Conservation (phyloP, 30 jellyfish, hydroid and myxozoan genomes). For the Chironex yamaguchii region DNA sequence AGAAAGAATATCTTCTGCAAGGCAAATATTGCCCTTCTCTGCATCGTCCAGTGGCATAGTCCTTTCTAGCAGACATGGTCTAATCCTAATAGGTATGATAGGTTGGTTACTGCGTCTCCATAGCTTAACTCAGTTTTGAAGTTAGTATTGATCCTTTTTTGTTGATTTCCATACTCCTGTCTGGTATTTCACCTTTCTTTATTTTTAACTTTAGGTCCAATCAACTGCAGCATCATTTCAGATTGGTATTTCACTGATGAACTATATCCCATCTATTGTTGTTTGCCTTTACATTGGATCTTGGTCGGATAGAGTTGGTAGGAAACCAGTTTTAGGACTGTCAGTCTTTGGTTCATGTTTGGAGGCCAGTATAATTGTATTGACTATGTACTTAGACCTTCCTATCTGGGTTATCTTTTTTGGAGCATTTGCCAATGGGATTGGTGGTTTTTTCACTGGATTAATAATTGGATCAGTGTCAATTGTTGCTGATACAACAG, state of each 20-base stretch:
- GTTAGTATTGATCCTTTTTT: too few relatives aligned
- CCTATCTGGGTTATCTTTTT: constrained; percentile 64
- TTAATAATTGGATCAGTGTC: constrained; percentile 62
- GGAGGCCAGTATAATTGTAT: constrained; percentile 30
- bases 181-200: too few relatives aligned
- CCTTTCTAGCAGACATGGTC: too few relatives aligned
- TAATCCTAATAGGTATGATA: too few relatives aligned
- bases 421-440: constrained; percentile 75
- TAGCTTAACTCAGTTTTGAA: too few relatives aligned
- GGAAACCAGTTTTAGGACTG: neutral
- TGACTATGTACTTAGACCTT: constrained; percentile 58
- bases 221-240: neutral
- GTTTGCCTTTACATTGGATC: neutral
- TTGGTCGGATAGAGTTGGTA: neutral
- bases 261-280: neutral
- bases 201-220: neutral
- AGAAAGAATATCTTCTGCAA: too few relatives aligned
- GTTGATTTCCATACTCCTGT: neutral
- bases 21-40: too few relatives aligned
- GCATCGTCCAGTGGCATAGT: too few relatives aligned
- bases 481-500: constrained; percentile 82
- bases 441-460: constrained; percentile 84
- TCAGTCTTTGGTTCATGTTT: constrained; percentile 34
- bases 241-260: neutral
- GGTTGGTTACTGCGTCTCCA: too few relatives aligned